Conservation (phyloP, 2,113 vertebrate species). For the Empidonax traillii region DNA sequence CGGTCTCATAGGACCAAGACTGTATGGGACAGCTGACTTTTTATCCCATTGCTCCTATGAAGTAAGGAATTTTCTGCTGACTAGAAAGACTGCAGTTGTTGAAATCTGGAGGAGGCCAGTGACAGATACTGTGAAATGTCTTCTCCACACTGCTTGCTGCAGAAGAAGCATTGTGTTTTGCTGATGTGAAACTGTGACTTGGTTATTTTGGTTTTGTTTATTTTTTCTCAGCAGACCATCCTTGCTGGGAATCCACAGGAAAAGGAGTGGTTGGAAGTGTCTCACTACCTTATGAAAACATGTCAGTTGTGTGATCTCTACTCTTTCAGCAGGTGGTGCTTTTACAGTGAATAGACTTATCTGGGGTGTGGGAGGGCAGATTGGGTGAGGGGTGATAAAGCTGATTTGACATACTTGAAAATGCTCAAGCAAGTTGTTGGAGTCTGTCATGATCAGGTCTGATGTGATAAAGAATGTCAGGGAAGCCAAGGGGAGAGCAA, state of each 20-base stretch:
- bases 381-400: not conserved
- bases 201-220: not conserved
- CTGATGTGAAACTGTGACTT: not conserved
- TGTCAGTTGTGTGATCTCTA: not conserved
- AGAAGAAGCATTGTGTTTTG: not conserved
- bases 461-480: not conserved
- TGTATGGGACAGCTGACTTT: not conserved
- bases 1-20: accelerated
- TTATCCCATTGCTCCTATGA: not conserved
- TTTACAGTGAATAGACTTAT: not conserved
- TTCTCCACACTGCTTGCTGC: not conserved
- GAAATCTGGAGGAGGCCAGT: not conserved
- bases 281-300: not conserved
- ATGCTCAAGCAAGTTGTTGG: not conserved
- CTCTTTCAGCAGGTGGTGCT: not conserved
- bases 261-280: not conserved
- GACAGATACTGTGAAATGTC: not conserved
- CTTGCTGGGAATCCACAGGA: not conserved
- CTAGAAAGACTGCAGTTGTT: not conserved
- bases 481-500: not conserved
- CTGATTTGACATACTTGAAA: not conserved
- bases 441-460: not conserved
- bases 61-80: not conserved
- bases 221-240: not conserved
- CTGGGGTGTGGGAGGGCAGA: not conserved